Conservation (phyloP, 2,797 vertebrate genomes). For the Propithecus deckenii region DNA sequence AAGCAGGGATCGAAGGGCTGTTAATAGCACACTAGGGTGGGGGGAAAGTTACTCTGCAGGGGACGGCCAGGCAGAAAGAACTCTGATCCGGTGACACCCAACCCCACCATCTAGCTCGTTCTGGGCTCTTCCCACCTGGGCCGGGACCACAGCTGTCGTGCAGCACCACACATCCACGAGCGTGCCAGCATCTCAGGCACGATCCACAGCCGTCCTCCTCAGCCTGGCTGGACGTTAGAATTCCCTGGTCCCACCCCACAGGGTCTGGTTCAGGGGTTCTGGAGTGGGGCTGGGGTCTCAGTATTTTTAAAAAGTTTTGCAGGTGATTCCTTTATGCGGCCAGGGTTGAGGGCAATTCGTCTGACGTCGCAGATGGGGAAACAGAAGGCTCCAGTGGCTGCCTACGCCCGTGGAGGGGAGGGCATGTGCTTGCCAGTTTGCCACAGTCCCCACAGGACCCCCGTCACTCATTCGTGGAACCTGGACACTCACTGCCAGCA, state of each 20-base stretch:
- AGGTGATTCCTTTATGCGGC: neutral
- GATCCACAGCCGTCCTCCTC: too few relatives aligned
- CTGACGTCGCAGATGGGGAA: neutral
- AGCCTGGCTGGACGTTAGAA: neutral
- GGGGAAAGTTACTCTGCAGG: neutral
- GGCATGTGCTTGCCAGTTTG: neutral
- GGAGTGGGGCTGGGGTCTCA: too few relatives aligned
- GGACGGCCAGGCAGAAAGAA: neutral
- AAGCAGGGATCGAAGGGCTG: neutral
- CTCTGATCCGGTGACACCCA: neutral
- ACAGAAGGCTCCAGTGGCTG: neutral
- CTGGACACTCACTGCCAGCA: neutral
- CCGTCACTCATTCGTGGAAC: neutral
- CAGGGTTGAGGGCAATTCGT: neutral
- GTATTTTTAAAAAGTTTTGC: neutral
- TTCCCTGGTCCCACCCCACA: too few relatives aligned
- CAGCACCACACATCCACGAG: neutral
- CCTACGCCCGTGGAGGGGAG: neutral
- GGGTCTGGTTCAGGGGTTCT: neutral
- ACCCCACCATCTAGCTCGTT: neutral
- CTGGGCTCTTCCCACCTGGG: neutral
- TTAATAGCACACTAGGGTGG: constrained; percentile 35
- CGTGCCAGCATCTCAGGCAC: neutral
- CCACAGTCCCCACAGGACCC: neutral
- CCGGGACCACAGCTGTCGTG: rapidly evolving